Percentiles rank a stretch among this genome's conserved stretches.
phyloP scores from a whole-genome alignment of 2,113 vertebrate species.

The Gopherus flavomarginatus region DNA sequence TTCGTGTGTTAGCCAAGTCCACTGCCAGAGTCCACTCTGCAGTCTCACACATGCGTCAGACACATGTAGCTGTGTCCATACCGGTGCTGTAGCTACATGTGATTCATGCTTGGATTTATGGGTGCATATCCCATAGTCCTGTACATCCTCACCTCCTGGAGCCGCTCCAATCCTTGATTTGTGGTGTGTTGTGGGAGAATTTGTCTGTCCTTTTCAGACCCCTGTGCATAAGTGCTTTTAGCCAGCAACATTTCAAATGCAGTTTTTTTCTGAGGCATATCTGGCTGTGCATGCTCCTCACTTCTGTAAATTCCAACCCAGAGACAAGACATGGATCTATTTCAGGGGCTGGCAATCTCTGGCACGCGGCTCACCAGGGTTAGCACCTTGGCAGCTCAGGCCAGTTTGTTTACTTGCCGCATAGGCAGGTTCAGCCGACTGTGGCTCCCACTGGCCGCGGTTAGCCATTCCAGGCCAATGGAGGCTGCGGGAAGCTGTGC shows the following conservation, averaged over 20 bases:
- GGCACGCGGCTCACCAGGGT: too few relatives aligned
- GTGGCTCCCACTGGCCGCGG: too few relatives aligned
- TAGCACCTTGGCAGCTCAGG: too few relatives aligned
- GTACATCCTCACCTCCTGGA: neutral
- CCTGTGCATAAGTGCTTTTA: neutral
- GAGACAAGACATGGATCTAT: neutral
- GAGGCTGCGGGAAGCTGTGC: too few relatives aligned
- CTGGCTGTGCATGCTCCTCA: neutral
- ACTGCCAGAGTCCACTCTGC: neutral
- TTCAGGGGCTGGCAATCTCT: neutral
- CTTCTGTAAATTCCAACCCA: neutral
- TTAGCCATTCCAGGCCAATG: too few relatives aligned
- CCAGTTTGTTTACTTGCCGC: too few relatives aligned
- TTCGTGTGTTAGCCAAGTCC: neutral
- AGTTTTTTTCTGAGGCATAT: neutral
- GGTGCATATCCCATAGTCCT: neutral
- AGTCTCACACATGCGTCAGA: neutral
- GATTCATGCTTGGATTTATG: neutral
- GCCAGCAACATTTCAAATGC: neutral
- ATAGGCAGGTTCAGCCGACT: too few relatives aligned
- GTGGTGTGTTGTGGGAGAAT: neutral
- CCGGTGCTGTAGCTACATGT: neutral
- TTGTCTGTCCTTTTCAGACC: neutral
- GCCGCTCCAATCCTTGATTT: neutral
- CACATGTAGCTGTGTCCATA: neutral